Conservation (phyloP, 2,797 vertebrate species). For the Capromys pilorides region DNA sequence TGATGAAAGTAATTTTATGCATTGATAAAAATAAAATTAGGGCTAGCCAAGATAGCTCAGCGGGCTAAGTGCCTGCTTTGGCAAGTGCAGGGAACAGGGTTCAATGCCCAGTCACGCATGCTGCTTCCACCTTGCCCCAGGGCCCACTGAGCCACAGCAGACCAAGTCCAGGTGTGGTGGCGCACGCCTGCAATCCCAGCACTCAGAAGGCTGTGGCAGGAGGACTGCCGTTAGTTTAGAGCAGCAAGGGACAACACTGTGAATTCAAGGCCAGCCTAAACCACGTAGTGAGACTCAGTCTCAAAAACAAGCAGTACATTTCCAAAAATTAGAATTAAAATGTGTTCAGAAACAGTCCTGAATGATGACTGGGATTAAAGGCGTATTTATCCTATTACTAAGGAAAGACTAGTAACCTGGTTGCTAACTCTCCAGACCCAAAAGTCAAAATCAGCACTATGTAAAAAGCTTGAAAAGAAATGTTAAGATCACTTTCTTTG, state of each 20-base stretch:
- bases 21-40: too few relatives aligned
- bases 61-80: too few relatives aligned
- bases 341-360: slow-evolving; percentile 10
- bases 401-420: background rate
- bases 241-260: too few relatives aligned
- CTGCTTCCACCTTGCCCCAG: too few relatives aligned
- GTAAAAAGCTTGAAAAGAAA: background rate
- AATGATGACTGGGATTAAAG: slow-evolving; percentile 32
- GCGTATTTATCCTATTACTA: background rate
- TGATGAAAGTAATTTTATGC: too few relatives aligned
- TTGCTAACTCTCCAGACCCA: background rate
- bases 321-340: slow-evolving; percentile 68
- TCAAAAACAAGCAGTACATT: background rate
- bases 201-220: background rate
- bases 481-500: background rate
- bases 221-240: background rate
- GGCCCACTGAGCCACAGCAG: too few relatives aligned
- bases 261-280: background rate
- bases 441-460: background rate
- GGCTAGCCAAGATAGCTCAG: too few relatives aligned
- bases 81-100: too few relatives aligned
- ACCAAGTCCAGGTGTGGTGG: too few relatives aligned
- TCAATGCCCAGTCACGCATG: too few relatives aligned
- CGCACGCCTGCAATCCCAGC: background rate
- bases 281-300: background rate